Conservation (phyloP, 2,113 vertebrate species). For the Microtus ochrogaster region DNA sequence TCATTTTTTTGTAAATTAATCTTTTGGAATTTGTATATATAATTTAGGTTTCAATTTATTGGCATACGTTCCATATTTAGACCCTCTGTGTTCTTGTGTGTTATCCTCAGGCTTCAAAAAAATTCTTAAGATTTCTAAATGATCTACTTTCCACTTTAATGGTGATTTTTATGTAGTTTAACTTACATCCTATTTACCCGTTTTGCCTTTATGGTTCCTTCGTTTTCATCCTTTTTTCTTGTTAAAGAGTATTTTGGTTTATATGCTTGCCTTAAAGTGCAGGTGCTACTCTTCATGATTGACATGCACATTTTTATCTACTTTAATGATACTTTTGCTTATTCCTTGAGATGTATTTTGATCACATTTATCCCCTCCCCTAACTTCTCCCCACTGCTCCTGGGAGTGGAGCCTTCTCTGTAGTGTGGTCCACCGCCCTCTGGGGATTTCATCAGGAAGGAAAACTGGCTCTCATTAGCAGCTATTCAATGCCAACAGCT, state of each 20-base stretch:
- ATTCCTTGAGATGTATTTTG: neutral
- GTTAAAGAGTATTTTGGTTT: slow-evolving; percentile 5
- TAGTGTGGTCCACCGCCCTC: neutral
- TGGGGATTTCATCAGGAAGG: neutral
- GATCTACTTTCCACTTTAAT: neutral
- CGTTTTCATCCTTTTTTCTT: neutral
- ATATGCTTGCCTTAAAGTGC: neutral
- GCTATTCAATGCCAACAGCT: neutral
- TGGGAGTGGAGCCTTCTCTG: neutral
- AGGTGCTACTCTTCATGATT: neutral
- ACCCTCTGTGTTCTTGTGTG: neutral
- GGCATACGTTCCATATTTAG: neutral
- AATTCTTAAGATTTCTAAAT: slow-evolving; percentile 17
- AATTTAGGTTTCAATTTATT: slow-evolving; percentile 18
- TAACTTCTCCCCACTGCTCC: neutral
- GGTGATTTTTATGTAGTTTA: neutral
- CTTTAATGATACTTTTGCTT: neutral
- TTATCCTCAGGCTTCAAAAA: neutral
- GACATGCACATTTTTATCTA: too few relatives aligned
- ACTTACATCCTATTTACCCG: neutral
- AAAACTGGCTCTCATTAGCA: neutral
- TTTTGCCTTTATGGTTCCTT: neutral
- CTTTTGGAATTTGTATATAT: neutral
- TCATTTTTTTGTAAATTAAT: slow-evolving; percentile 14
- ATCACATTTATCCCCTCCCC: neutral